Evolutionary conservation across 2,113 vertebrate species (phyloP), one percentile per base, ranked within the genome.

Genomic region (Leptobrachium leishanense): DNA sequence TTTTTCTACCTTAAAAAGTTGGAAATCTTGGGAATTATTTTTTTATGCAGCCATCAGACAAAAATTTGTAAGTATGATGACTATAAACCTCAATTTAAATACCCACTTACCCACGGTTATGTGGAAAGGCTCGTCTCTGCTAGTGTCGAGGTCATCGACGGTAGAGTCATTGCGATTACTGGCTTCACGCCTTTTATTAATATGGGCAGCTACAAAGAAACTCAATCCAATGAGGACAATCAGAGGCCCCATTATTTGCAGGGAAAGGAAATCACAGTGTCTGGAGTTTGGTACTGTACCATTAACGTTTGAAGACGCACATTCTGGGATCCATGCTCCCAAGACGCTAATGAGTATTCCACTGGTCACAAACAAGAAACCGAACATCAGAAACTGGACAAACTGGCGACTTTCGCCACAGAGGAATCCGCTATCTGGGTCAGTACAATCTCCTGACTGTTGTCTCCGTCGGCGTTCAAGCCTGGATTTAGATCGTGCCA

Each of bases 201-300:
- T 80, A 8, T 93, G 92, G 82, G 92, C 92, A 53, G 91, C 87
- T 83, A 93, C 89, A 0, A 94, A 92, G 86, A 93, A 93, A 83
- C 90, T 92, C 81, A 94, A 79, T 12, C 93, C 93, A 85, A 91
- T 85, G 2, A 93, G 88, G 68, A 93, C 90, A 80, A 93, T 88
- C 83, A 93, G 82, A 43, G 92, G 93, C 57, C 93, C 93, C 90
- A 93, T 83, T 85, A 94, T 92, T 82, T 94, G 93, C 71, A 94
- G 85, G 31, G 92, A 91, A 72, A 92, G 85, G 79, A 93, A 88
- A 43, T 90, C 90, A 77, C 93, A 94, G 63, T 86, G 82, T 79
- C 82, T 88, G 75, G 85, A 65, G 46, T 90, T 86, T 1, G 39
- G 0, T 67, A 78, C 63, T 0, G 90, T 91, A 57, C 88, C 82